A percentile compares a stretch with the other conserved stretches of the same genome.
Evolutionary conservation across 2,888 invertebrate genomes (phyloP).

Genomic region (Tetragonisca angustula): DNA sequence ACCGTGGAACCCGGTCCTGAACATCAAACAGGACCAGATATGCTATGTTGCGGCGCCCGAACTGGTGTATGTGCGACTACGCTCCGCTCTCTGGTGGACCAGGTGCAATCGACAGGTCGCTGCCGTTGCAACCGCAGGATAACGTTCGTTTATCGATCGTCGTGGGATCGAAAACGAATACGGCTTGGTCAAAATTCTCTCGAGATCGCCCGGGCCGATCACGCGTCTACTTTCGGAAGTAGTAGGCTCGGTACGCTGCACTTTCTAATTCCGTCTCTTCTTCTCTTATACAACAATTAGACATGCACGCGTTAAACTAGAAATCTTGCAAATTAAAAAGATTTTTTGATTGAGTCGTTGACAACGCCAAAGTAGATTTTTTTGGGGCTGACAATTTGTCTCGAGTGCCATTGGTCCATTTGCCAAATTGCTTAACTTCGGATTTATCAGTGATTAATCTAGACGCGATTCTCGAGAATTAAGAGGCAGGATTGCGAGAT

Average conservation of each 20-base stretch:
- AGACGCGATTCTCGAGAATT: no score
- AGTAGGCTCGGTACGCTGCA: not conserved
- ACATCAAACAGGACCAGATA: constrained; percentile 66
- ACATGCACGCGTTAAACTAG: no score
- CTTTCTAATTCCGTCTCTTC: not conserved
- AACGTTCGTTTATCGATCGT: constrained; percentile 42
- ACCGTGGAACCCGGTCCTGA: constrained; percentile 65
- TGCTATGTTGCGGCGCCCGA: constrained; percentile 36
- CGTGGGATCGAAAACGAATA: constrained; percentile 5
- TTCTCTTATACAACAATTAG: not conserved
- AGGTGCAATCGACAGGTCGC: constrained; percentile 63
- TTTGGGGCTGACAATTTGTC: no score
- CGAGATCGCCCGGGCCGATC: not conserved
- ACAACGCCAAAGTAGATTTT: no score
- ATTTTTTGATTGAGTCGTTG: no score
- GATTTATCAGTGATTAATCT: no score
- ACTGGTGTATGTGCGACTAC: constrained; percentile 51
- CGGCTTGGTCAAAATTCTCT: not conserved
- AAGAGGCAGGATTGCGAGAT: no score
- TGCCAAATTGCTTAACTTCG: no score
- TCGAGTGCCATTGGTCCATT: no score
- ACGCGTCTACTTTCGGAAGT: not conserved
- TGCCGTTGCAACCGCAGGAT: constrained; percentile 36
- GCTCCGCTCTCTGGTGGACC: constrained; percentile 33
- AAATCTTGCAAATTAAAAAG: no score